phyloP scores from a whole-genome alignment of 2,888 invertebrate genomes.

The Camptogramma bilineatum region DNA sequence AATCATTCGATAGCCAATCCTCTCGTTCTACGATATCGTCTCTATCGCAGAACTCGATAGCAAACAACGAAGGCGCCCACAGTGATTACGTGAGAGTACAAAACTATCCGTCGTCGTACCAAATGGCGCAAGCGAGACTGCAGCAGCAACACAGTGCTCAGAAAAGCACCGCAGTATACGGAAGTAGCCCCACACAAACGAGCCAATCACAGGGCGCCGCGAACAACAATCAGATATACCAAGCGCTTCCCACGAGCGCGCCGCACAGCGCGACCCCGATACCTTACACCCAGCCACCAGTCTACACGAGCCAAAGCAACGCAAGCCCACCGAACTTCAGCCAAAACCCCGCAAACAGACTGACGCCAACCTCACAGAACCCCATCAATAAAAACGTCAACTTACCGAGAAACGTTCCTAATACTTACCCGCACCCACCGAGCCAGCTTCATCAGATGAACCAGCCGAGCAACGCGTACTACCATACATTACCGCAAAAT shows the following conservation, averaged over 20 bases:
- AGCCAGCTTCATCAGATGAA: slow-evolving; percentile 67
- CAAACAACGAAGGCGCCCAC: slow-evolving; percentile 64
- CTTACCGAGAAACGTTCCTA: slow-evolving; percentile 68
- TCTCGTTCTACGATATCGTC: slow-evolving; percentile 82
- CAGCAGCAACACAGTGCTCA: slow-evolving; percentile 71
- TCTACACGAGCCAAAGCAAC: slow-evolving; percentile 67
- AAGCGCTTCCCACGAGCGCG: slow-evolving; percentile 64
- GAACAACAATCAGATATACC: slow-evolving; percentile 71
- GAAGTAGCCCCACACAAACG: slow-evolving; percentile 63
- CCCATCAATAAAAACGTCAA: slow-evolving; percentile 62
- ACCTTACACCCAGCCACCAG: slow-evolving; percentile 73
- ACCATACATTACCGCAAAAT: slow-evolving; percentile 72
- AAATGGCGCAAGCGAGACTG: slow-evolving; percentile 66
- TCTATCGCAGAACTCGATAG: slow-evolving; percentile 74
- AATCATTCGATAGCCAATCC: slow-evolving; percentile 82
- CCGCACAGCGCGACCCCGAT: slow-evolving; percentile 68
- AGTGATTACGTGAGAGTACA: slow-evolving; percentile 74
- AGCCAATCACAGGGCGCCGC: slow-evolving; percentile 53
- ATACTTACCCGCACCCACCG: slow-evolving; percentile 72
- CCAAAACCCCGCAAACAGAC: slow-evolving; percentile 74
- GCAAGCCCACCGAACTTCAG: slow-evolving; percentile 76
- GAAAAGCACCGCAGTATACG: slow-evolving; percentile 67
- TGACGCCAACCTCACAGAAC: slow-evolving; percentile 71
- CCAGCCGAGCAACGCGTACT: slow-evolving; percentile 75
- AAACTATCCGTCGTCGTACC: slow-evolving; percentile 71